phyloP scores from a whole-genome alignment of 2,888 invertebrate species.

The Xylophagus ater region DNA sequence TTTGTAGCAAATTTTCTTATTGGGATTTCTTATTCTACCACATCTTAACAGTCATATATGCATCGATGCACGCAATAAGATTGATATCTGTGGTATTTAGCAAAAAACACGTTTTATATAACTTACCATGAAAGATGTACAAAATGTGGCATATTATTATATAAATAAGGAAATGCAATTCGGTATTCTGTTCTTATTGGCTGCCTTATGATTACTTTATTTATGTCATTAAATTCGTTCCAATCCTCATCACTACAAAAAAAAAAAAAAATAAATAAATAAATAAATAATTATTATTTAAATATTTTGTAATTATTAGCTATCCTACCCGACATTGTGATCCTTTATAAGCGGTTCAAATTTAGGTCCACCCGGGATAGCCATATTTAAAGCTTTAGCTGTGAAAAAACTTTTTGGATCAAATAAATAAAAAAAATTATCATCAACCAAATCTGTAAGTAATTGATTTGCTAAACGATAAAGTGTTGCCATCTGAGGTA shows the following conservation, averaged over 20 bases:
- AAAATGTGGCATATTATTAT: conserved; percentile 97
- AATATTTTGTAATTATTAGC: background rate
- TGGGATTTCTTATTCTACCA: conserved; percentile 29
- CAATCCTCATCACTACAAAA: conserved; percentile 89
- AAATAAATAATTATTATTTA: conserved; percentile 9
- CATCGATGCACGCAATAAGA: background rate
- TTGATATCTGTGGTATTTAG: conserved; percentile 14
- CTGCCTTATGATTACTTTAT: conserved; percentile 98
- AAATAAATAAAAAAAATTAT: conserved; percentile 98
- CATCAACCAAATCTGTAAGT: conserved; percentile 93
- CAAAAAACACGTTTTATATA: background rate
- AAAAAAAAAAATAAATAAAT: conserved; percentile 16
- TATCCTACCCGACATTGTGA: conserved; percentile 73
- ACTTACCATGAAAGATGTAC: conserved; percentile 96
- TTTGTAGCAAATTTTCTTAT: conserved; percentile 45
- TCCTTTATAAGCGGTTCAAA: conserved; percentile 99
- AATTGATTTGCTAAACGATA: conserved; percentile 97
- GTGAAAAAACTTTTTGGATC: conserved; percentile 99
- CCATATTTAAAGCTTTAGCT: conserved; percentile 98
- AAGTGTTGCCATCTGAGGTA: conserved; percentile 96
- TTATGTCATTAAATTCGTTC: conserved; percentile 99
- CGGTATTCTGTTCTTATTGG: conserved; percentile 98
- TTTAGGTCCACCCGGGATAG: conserved; percentile 98
- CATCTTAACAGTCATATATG: conserved; percentile 12
- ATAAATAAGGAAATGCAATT: conserved; percentile 97